Conservation (phyloP, 2,113 vertebrate species). For the Xiphophorus maculatus region DNA sequence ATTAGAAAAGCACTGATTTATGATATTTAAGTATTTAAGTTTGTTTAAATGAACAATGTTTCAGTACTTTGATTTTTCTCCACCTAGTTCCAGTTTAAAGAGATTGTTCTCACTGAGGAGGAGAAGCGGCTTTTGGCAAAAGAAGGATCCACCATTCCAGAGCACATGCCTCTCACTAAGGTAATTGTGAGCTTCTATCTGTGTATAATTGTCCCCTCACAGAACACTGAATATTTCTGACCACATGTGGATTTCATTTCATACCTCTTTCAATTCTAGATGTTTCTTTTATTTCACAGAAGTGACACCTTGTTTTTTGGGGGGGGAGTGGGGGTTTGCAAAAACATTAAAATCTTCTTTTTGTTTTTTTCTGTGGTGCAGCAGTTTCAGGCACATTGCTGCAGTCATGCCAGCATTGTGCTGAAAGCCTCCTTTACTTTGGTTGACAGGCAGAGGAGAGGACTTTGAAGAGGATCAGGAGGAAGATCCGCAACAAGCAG, state of each 20-base stretch:
- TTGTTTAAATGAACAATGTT: neutral
- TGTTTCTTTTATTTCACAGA: neutral
- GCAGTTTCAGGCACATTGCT: constrained; percentile 3
- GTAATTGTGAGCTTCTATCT: constrained; percentile 62
- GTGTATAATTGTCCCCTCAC: neutral
- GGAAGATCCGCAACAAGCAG: constrained; percentile 92
- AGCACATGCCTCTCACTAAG: constrained; percentile 87
- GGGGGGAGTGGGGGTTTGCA: neutral
- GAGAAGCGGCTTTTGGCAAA: constrained; percentile 87
- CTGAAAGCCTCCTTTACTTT: constrained; percentile 17
- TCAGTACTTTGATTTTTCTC: constrained; percentile 1
- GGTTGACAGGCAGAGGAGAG: constrained; percentile 85
- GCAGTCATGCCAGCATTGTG: constrained; percentile 12
- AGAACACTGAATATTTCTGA: neutral
- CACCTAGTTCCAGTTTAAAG: constrained; percentile 77
- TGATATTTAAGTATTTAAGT: neutral
- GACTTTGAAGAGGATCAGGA: constrained; percentile 85
- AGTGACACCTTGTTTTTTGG: neutral
- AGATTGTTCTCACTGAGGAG: constrained; percentile 86
- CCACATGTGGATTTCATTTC: no score
- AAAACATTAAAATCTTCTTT: neutral
- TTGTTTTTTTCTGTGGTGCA: neutral
- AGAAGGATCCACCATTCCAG: constrained; percentile 83
- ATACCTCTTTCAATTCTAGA: neutral
- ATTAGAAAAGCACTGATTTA: neutral